These are phyloP conservation scores for Drosophila pandora DNA, from an alignment of 1,140 invertebrate species.

Conservation along the genomic window DNA sequence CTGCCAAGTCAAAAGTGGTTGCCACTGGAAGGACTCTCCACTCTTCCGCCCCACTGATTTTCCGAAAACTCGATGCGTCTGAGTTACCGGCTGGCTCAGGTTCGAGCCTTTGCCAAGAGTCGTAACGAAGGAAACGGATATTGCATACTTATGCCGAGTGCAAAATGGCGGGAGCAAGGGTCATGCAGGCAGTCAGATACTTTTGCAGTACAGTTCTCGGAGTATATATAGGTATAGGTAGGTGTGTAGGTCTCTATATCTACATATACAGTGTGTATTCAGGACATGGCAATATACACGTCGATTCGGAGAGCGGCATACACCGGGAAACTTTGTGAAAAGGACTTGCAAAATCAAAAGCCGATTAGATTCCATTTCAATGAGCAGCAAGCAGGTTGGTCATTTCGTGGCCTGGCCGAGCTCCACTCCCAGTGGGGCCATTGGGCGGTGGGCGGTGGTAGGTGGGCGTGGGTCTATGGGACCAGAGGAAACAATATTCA, in stretches of 20 bases:
- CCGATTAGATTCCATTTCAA: conserved; percentile 80
- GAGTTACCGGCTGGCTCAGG: conserved; percentile 23
- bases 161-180: conserved; percentile 59
- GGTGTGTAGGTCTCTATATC: too few relatives aligned
- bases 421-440: conserved; percentile 2
- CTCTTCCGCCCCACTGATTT: conserved; percentile 9
- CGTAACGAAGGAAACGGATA: conserved; percentile 81
- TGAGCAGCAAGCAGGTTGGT: conserved; percentile 78
- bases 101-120: conserved; percentile 66
- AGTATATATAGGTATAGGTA: too few relatives aligned
- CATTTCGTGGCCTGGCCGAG: conserved; percentile 65
- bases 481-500: conserved; percentile 13
- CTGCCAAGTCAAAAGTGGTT: conserved; percentile 65
- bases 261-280: neutral
- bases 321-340: conserved; percentile 72
- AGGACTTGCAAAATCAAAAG: conserved; percentile 81
- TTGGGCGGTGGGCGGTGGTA: neutral
- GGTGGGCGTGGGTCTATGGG: neutral
- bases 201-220: conserved; percentile 7
- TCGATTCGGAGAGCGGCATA: conserved; percentile 22
- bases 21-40: conserved; percentile 47
- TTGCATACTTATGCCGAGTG: conserved; percentile 79
- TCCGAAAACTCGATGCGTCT: conserved; percentile 26
- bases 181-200: conserved; percentile 33
- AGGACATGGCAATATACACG: conserved; percentile 22